Percentiles rank a stretch among this genome's conserved stretches.
phyloP scores from a whole-genome alignment of 2,797 vertebrate genomes.

The Prionace glauca region DNA sequence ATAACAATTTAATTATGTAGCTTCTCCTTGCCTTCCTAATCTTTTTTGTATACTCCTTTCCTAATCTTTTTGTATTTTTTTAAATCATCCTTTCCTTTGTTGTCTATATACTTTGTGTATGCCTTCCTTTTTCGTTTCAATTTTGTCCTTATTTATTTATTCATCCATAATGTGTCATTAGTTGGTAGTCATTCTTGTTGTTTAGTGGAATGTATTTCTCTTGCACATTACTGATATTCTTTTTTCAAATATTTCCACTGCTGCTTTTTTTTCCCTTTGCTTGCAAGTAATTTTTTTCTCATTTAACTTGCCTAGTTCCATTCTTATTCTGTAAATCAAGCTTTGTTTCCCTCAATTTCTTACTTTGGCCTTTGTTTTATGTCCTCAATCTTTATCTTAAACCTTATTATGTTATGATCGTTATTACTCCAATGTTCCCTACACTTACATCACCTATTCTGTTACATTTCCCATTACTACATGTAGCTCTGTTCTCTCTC shows the following conservation, averaged over 20 bases:
- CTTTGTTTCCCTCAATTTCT: not conserved
- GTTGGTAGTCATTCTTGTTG: not conserved
- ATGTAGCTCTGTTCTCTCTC: not conserved
- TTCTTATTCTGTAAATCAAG: not conserved
- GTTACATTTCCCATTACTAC: not conserved
- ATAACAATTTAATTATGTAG: not conserved
- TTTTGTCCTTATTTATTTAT: not conserved
- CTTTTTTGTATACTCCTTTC: not conserved
- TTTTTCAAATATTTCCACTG: not conserved
- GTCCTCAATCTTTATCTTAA: not conserved
- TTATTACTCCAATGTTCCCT: not conserved
- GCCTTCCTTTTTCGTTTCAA: not conserved
- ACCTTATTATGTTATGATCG: not conserved
- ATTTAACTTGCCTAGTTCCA: not conserved
- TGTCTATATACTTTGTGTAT: not conserved
- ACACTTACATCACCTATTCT: not conserved
- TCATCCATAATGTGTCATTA: not conserved
- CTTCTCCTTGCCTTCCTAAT: not conserved
- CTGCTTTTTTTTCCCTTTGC: not conserved
- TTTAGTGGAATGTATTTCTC: not conserved
- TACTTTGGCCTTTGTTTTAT: not conserved
- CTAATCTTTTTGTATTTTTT: not conserved
- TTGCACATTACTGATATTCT: not conserved
- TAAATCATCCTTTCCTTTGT: not conserved
- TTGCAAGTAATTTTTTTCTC: not conserved